Evolutionary conservation across 2,797 vertebrate species (phyloP).

Genomic region (Limosa lapponica): DNA sequence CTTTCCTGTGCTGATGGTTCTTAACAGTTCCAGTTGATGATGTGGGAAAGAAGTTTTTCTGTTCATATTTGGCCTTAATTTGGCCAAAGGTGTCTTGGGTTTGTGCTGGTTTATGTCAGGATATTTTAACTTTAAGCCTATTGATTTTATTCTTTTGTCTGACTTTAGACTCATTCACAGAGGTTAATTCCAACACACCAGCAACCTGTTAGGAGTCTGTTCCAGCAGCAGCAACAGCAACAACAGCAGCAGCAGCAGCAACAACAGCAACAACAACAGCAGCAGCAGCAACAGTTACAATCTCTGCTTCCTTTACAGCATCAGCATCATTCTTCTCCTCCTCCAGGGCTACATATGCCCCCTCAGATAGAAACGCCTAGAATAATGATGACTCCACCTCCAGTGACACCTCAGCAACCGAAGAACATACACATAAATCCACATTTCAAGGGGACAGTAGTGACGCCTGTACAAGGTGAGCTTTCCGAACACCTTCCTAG

Average conservation of each 20-base stretch:
- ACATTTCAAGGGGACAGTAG: conserved; percentile 93
- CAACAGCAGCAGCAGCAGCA: conserved; percentile 81
- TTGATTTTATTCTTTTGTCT: conserved; percentile 57
- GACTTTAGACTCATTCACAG: conserved; percentile 78
- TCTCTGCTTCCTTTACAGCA: conserved; percentile 90
- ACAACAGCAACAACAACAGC: conserved; percentile 73
- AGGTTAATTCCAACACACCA: conserved; percentile 77
- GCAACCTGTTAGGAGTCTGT: conserved; percentile 81
- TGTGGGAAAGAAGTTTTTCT: not conserved
- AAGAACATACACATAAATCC: conserved; percentile 99
- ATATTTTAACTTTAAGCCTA: conserved; percentile 15
- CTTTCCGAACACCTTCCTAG: not conserved
- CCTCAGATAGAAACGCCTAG: conserved; percentile 87
- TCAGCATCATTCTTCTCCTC: conserved; percentile 85
- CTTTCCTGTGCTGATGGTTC: not conserved
- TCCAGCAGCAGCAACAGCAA: conserved; percentile 81
- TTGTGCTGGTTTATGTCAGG: conserved; percentile 38
- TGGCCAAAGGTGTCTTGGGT: conserved; percentile 18
- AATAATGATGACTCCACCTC: conserved; percentile 86
- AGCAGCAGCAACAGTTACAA: conserved; percentile 84
- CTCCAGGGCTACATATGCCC: conserved; percentile 80
- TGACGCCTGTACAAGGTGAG: conserved; percentile 91
- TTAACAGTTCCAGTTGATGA: not conserved
- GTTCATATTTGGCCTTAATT: not conserved
- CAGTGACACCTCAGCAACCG: conserved; percentile 86